These are phyloP conservation scores for Margaritifera margaritifera DNA, from an alignment of 2,888 invertebrate genomes.

Conservation along the genomic window DNA sequence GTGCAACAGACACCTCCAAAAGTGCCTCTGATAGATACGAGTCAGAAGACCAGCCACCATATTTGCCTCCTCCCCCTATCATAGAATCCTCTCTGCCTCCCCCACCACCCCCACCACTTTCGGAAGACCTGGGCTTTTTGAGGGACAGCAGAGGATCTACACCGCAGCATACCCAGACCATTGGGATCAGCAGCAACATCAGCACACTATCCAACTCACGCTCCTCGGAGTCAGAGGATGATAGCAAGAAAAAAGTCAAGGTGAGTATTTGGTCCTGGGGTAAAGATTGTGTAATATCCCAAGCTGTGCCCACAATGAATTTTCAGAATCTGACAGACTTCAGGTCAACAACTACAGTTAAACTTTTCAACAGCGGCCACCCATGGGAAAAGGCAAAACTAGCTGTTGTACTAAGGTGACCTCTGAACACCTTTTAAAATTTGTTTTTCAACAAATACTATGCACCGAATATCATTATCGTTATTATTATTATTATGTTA, in stretches of 20 bases:
- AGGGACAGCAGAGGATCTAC: constrained; percentile 25
- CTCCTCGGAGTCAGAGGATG: constrained; percentile 59
- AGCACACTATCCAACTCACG: constrained; percentile 52
- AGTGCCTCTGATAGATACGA: too few relatives aligned
- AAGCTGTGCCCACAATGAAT: neutral
- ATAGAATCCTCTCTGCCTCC: constrained; percentile 47
- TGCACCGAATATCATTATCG: too few relatives aligned
- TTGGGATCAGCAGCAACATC: constrained; percentile 49
- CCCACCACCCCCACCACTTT: constrained; percentile 55
- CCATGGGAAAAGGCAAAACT: too few relatives aligned
- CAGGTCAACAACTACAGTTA: too few relatives aligned
- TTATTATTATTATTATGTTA: too few relatives aligned
- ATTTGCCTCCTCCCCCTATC: constrained; percentile 18
- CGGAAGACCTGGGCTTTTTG: constrained; percentile 27
- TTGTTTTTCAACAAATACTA: too few relatives aligned
- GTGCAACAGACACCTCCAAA: too few relatives aligned
- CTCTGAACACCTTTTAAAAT: too few relatives aligned
- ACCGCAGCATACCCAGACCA: constrained; percentile 31
- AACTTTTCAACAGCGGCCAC: too few relatives aligned
- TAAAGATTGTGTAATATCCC: neutral
- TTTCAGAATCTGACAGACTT: too few relatives aligned
- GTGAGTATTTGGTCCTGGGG: constrained; percentile 23
- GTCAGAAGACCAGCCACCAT: too few relatives aligned
- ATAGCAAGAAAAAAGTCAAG: constrained; percentile 51
- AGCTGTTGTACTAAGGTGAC: too few relatives aligned